These are phyloP conservation scores for Phoxinus phoxinus DNA, from an alignment of 2,113 vertebrate species.

Conservation along the genomic window DNA sequence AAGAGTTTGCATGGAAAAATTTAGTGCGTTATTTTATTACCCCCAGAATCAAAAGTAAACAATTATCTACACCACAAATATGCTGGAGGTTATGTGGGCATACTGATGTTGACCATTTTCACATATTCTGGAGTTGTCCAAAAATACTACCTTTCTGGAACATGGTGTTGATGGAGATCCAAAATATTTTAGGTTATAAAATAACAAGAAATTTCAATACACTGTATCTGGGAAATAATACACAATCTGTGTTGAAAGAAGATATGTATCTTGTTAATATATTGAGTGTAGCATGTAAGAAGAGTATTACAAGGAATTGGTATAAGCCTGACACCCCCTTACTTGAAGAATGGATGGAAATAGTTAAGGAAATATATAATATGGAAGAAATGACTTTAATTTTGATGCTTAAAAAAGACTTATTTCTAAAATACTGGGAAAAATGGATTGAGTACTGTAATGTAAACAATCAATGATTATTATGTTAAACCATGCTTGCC, in stretches of 20 bases:
- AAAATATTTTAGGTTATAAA: neutral
- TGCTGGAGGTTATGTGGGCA: constrained; percentile 20
- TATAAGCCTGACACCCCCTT: neutral
- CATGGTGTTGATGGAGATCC: neutral
- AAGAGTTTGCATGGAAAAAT: constrained; percentile 11
- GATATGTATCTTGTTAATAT: neutral
- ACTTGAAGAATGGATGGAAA: neutral
- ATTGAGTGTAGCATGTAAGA: neutral
- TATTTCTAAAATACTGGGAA: too few species aligned
- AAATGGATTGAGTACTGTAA: too few species aligned
- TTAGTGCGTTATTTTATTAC: neutral
- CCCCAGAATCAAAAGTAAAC: neutral
- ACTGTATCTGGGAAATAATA: neutral
- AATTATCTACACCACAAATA: neutral
- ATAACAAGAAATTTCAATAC: neutral
- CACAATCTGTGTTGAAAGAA: neutral
- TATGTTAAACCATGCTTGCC: too few species aligned
- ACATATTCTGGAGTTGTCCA: too few species aligned
- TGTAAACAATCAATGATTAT: too few species aligned
- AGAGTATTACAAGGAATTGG: neutral
- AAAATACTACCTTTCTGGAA: neutral
- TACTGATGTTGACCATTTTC: too few species aligned
- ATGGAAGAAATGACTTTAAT: neutral
- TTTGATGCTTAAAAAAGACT: neutral
- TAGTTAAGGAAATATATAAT: neutral